These are phyloP conservation scores for Phymanthus crucifer DNA, from an alignment of 92 coral and sea anemone genomes.

Conservation along the genomic window DNA sequence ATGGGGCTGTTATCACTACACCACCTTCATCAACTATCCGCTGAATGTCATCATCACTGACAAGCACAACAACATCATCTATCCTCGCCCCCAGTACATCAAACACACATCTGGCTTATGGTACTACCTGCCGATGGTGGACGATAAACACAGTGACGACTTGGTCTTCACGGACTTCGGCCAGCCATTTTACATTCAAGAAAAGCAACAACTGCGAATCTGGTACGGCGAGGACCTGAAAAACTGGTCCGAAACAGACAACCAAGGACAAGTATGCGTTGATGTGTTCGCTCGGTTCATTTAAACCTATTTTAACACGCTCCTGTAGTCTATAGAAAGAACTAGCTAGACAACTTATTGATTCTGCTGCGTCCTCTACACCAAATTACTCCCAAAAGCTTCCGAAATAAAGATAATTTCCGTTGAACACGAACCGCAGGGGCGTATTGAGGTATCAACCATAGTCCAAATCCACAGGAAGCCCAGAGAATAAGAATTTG, in stretches of 20 bases:
- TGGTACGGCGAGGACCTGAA: slow-evolving; percentile 66
- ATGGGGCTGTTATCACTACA: slow-evolving; percentile 63
- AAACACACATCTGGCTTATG: slow-evolving; percentile 42
- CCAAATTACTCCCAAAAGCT: too few relatives aligned
- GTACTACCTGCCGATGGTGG: slow-evolving; percentile 65
- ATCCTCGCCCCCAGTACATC: slow-evolving; percentile 49
- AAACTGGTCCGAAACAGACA: slow-evolving; percentile 40
- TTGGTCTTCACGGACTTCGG: slow-evolving; percentile 61
- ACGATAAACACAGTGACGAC: slow-evolving; percentile 45
- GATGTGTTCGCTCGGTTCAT: slow-evolving; percentile 31
- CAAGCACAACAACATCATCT: slow-evolving; percentile 40
- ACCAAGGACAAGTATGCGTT: slow-evolving; percentile 46
- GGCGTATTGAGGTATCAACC: too few relatives aligned
- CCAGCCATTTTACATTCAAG: slow-evolving; percentile 50
- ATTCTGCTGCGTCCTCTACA: too few relatives aligned
- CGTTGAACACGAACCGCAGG: too few relatives aligned
- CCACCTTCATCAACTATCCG: slow-evolving; percentile 20
- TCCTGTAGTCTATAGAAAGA: neutral
- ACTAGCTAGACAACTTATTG: too few relatives aligned
- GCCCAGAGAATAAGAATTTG: too few relatives aligned
- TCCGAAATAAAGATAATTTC: too few relatives aligned
- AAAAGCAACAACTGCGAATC: slow-evolving; percentile 36
- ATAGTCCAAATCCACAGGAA: too few relatives aligned
- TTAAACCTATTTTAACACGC: neutral
- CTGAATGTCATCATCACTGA: slow-evolving; percentile 72